These are phyloP conservation scores for Pollenia amentaria DNA, from an alignment of 2,888 invertebrate species.

Conservation along the genomic window DNA sequence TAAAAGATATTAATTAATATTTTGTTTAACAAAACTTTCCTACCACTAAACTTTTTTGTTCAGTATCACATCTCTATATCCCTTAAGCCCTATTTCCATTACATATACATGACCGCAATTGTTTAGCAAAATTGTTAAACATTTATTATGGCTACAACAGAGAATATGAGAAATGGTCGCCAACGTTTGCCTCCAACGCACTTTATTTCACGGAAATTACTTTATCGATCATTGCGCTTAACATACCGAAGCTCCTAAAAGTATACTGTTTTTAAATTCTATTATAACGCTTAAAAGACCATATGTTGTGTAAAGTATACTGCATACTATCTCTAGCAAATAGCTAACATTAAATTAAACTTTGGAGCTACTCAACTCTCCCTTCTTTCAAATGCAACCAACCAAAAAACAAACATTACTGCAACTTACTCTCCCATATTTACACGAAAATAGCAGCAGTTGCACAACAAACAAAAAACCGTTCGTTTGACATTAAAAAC, in stretches of 20 bases:
- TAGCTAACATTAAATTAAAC: conserved; percentile 11
- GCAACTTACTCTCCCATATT: background rate
- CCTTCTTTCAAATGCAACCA: background rate
- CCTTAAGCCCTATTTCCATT: background rate
- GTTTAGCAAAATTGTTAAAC: conserved; percentile 48
- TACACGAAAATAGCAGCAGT: conserved; percentile 17
- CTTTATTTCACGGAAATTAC: background rate
- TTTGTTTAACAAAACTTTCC: no score
- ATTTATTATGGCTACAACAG: conserved; percentile 43
- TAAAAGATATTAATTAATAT: no score
- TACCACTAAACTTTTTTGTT: background rate
- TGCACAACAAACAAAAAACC: conserved; percentile 14
- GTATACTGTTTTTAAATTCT: conserved; percentile 58
- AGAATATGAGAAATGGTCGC: background rate
- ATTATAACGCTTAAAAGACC: conserved; percentile 56
- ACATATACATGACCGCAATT: conserved; percentile 35
- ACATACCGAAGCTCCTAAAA: conserved; percentile 54
- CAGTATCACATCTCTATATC: background rate
- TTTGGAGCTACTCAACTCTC: background rate
- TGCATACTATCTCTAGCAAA: background rate
- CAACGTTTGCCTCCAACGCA: background rate
- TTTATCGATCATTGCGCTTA: background rate
- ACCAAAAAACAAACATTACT: conserved; percentile 7
- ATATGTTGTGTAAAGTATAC: conserved; percentile 36
- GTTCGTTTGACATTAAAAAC: conserved; percentile 35